A percentile compares a stretch with the other conserved stretches of the same genome.
phyloP scores from a whole-genome alignment of 2,888 invertebrate species.

The Athalia cordata region DNA sequence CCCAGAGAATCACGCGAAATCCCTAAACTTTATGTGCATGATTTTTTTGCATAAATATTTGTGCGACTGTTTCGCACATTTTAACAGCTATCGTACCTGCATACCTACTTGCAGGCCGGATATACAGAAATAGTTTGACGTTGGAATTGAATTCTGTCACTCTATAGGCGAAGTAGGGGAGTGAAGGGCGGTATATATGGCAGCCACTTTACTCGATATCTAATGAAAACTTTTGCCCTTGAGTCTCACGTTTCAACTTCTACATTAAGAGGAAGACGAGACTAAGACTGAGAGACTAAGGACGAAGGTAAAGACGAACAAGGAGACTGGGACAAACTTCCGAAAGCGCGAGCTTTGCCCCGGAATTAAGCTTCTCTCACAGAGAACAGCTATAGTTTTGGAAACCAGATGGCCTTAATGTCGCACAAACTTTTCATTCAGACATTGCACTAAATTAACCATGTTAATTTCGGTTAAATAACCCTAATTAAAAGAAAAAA shows the following conservation, averaged over 20 bases:
- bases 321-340: constrained; percentile 9
- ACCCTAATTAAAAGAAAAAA: background rate
- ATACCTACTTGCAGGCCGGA: background rate
- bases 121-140: background rate
- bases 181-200: background rate
- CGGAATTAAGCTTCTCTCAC: background rate
- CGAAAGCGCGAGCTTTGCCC: constrained; percentile 5
- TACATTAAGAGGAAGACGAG: background rate
- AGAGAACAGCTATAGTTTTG: background rate
- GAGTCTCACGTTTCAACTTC: constrained; percentile 1
- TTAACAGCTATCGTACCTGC: background rate
- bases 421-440: constrained; percentile 14
- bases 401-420: constrained; percentile 22
- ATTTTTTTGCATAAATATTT: too few species aligned
- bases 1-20: too few species aligned
- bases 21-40: too few species aligned
- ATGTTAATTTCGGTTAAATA: constrained; percentile 7
- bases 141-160: constrained; percentile 12
- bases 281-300: background rate
- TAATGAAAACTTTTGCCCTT: constrained; percentile 31
- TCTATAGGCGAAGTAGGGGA: background rate
- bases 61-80: too few species aligned
- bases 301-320: background rate
- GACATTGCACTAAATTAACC: constrained; percentile 29
- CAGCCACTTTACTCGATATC: constrained; percentile 29